Percentiles rank a stretch among this genome's conserved stretches.
These are phyloP conservation scores for Amphilophus citrinellus DNA, from an alignment of 2,113 vertebrate genomes.

Conservation along the genomic window DNA sequence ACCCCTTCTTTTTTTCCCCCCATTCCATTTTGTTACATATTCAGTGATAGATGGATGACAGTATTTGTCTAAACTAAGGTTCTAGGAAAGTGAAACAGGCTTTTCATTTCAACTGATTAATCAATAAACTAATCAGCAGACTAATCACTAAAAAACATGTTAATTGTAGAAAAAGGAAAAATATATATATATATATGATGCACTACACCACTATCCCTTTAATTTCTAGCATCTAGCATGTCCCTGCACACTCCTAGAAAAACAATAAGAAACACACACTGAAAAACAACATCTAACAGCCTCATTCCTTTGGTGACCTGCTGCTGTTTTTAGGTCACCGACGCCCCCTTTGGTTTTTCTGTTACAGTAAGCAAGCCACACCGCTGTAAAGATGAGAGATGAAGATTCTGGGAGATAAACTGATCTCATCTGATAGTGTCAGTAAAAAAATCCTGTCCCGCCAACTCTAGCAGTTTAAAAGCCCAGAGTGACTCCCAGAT, in stretches of 20 bases:
- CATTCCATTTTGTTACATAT: background rate
- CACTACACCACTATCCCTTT: background rate
- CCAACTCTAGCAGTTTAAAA: constrained; percentile 34
- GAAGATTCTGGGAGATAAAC: constrained; percentile 30
- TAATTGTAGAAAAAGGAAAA: too few species aligned
- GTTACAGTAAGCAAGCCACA: background rate
- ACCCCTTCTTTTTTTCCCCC: background rate
- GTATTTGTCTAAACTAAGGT: too few species aligned
- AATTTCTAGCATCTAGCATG: background rate
- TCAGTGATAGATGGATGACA: background rate
- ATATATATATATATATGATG: too few species aligned
- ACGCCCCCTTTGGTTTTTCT: constrained; percentile 2
- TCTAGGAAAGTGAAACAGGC: background rate
- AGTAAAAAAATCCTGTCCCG: constrained; percentile 19
- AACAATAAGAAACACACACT: background rate
- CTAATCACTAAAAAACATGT: background rate
- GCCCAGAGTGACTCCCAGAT: constrained; percentile 24
- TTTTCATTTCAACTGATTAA: background rate
- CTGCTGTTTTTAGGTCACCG: constrained; percentile 45
- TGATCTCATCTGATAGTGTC: constrained; percentile 45
- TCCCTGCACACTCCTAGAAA: background rate
- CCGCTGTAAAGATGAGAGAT: constrained; percentile 3
- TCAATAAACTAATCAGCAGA: background rate
- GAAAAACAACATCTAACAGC: background rate
- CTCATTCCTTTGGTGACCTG: constrained; percentile 15